A percentile compares a stretch with the other conserved stretches of the same genome.
These are phyloP conservation scores for Oreochromis grahami DNA, from an alignment of 2,797 vertebrate species.

Conservation along the genomic window DNA sequence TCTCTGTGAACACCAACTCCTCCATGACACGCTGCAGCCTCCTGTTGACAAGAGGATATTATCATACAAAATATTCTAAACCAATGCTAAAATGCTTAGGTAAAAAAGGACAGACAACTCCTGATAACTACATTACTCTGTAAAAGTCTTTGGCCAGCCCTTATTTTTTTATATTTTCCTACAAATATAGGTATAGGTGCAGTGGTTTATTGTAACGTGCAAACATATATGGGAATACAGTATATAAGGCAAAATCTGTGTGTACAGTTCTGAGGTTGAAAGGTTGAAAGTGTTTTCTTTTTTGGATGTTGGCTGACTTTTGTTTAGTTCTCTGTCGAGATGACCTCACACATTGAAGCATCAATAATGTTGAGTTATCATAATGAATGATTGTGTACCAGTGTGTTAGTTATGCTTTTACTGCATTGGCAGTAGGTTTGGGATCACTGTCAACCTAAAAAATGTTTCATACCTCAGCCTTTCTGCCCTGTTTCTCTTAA, in stretches of 20 bases:
- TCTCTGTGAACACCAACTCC: constrained; percentile 80
- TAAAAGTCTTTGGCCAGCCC: neutral
- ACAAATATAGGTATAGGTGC: neutral
- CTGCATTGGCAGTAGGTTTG: too few species aligned
- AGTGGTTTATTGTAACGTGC: neutral
- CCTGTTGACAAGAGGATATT: constrained; percentile 41
- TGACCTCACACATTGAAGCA: neutral
- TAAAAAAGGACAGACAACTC: neutral
- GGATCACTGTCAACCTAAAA: too few species aligned
- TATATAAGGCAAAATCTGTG: neutral
- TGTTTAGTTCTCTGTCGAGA: neutral
- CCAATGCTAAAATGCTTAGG: neutral
- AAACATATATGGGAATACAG: neutral
- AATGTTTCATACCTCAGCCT: too few species aligned
- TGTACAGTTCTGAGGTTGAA: neutral
- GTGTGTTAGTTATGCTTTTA: neutral
- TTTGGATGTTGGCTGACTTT: neutral
- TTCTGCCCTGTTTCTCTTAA: too few species aligned
- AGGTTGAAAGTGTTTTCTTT: neutral
- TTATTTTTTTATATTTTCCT: neutral
- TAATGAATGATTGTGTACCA: fast-evolving
- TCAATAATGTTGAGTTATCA: neutral
- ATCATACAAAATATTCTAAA: neutral
- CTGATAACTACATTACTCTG: neutral
- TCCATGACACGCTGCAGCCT: constrained; percentile 79